These are phyloP conservation scores for Tetramorium parvispinum DNA, from an alignment of 1,140 invertebrate species.

Conservation along the genomic window DNA sequence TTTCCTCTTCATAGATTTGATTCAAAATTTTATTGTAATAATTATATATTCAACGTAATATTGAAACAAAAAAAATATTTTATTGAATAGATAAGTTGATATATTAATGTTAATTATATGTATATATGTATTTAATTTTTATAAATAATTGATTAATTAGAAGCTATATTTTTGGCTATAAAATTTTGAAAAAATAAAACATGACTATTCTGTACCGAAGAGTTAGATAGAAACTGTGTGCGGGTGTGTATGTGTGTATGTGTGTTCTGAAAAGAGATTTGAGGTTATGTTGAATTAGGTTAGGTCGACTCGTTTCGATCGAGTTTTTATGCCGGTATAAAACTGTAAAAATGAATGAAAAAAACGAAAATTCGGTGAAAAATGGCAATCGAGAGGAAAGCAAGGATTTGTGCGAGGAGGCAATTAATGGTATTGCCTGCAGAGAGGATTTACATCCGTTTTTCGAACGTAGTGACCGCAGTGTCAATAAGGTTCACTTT, in stretches of 20 bases:
- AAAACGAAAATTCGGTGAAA: neutral
- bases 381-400: neutral
- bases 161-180: neutral
- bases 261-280: neutral
- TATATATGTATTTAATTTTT: too few relatives aligned
- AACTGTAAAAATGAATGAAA: neutral
- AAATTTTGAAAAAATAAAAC: neutral
- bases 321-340: neutral
- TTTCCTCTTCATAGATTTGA: too few relatives aligned
- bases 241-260: too few relatives aligned
- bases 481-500: slow-evolving; percentile 76
- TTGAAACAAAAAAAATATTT: too few relatives aligned
- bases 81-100: too few relatives aligned
- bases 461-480: slow-evolving; percentile 76
- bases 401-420: neutral
- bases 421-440: slow-evolving; percentile 46
- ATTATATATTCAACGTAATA: too few relatives aligned
- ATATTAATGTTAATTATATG: neutral
- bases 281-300: slow-evolving; percentile 5
- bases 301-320: neutral
- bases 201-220: neutral
- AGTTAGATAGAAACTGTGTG: neutral
- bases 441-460: slow-evolving; percentile 72
- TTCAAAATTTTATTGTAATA: too few relatives aligned
- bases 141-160: too few relatives aligned